Conservation (phyloP, 2,113 vertebrate genomes). For the Mobula hypostoma region DNA sequence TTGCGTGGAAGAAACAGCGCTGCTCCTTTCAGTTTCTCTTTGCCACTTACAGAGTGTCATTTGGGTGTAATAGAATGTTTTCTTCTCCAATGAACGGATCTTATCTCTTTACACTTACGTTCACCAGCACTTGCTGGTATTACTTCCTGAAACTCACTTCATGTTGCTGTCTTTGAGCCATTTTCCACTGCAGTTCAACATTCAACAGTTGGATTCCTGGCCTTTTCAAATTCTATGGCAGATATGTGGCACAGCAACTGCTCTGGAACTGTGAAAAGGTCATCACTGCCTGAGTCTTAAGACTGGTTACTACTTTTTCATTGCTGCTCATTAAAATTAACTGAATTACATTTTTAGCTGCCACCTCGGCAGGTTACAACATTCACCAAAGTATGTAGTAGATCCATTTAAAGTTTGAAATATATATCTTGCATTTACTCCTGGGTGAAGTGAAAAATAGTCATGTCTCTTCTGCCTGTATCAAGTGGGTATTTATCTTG, state of each 20-base stretch:
- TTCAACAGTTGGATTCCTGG: neutral
- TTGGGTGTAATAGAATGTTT: neutral
- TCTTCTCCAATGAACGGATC: neutral
- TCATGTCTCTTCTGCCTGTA: neutral
- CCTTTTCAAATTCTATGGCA: neutral
- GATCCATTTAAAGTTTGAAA: neutral
- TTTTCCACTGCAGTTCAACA: neutral
- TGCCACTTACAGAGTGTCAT: neutral
- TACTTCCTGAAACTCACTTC: neutral
- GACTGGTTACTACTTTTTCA: neutral
- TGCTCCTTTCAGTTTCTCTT: neutral
- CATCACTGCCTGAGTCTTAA: neutral
- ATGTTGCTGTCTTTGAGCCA: neutral
- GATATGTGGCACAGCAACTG: neutral
- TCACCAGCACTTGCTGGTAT: neutral
- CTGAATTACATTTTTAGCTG: neutral
- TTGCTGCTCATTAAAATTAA: neutral
- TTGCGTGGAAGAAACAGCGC: neutral
- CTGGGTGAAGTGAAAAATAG: too few relatives aligned
- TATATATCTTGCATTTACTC: neutral
- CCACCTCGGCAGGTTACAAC: too few relatives aligned
- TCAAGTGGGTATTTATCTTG: neutral
- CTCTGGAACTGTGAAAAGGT: conserved; percentile 8
- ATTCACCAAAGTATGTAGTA: neutral
- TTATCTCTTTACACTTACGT: neutral